Evolutionary conservation across 2,113 vertebrate species (phyloP), one percentile per base, ranked within the genome.

Genomic region (Neogobius melanostomus): DNA sequence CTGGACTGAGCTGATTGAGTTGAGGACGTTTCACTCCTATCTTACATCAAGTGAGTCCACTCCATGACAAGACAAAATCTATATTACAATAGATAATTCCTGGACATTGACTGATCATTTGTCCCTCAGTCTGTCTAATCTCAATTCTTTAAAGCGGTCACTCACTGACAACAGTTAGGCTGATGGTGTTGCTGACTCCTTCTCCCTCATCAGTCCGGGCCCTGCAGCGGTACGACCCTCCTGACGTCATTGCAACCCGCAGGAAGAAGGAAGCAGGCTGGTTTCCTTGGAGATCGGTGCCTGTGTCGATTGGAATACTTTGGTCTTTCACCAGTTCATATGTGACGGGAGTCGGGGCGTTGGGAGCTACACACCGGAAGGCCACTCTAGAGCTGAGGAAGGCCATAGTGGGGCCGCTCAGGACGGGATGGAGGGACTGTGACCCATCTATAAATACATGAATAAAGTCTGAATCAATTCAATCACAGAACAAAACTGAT

Each of bases 151-250:
- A 21, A 52, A 28, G 0, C 61, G 1, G 7, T 11, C 66, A 92
- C 91, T 93, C 69, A 94, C 93, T 90, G 74, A 93, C 84, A 61
- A 90, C 85, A n/a, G 68, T 80, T 51, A 94, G 74, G 21, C 15
- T 62, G 65, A 92, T 77, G 45, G 45, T 76, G 69, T 86, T 84
- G 82, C 93, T 92, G 57, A 71, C 49, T 57, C 45, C 70, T 6
- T 64, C 63, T 8, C 44, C 48, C 15, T 66, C 68, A 42, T 56
- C 51, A 8, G 77, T 2, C 0, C 63, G 82, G 1, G 74, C 84
- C 46, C 11, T 77, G 73, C 92, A 94, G 65, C 71, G 72, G 77
- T 93, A 94, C 0, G 50, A 77, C 7, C 90, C 92, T 11, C 78
- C 81, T 7, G 84, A 88, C 7, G 46, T 11, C 51, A 11, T 52